Evolutionary conservation across 1,140 invertebrate species (phyloP).

Genomic region (Drosophila lacertosa): DNA sequence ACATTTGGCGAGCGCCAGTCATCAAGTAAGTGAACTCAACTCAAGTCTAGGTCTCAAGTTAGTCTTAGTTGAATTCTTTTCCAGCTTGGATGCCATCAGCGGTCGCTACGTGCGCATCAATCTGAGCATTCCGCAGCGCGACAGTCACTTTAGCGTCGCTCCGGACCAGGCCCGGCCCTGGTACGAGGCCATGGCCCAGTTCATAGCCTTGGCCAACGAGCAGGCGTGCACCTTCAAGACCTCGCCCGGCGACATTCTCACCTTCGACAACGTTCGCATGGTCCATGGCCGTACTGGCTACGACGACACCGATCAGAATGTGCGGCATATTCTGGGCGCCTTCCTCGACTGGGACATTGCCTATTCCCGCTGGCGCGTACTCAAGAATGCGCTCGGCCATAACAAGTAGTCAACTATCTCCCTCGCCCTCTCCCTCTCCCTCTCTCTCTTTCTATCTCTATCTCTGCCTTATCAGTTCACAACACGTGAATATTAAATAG

Average conservation of each 20-base stretch:
- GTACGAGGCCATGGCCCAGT: constrained; percentile 86
- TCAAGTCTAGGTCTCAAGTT: no score
- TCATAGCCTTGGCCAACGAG: constrained; percentile 85
- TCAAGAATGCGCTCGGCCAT: constrained; percentile 31
- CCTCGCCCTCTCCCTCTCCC: no score
- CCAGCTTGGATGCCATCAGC: constrained; percentile 85
- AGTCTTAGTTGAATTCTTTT: no score
- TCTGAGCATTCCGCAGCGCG: constrained; percentile 88
- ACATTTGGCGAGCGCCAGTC: constrained; percentile 86
- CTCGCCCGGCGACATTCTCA: constrained; percentile 87
- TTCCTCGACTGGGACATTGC: constrained; percentile 91
- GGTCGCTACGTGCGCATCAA: constrained; percentile 86
- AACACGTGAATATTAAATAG: constrained; percentile 12
- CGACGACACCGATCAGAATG: constrained; percentile 85
- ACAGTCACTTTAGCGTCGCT: constrained; percentile 86
- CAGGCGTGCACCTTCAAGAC: constrained; percentile 87
- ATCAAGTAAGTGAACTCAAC: constrained; percentile 85
- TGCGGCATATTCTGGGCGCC: constrained; percentile 88
- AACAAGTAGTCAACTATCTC: constrained; percentile 1
- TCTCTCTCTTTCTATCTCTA: no score
- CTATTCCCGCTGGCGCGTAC: constrained; percentile 86
- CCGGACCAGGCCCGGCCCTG: constrained; percentile 87
- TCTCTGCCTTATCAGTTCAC: constrained; percentile 3
- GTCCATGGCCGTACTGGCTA: constrained; percentile 88
- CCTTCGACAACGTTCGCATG: constrained; percentile 88